Evolutionary conservation across 2,797 vertebrate genomes (phyloP).

Genomic region (Smutsia temminckii): DNA sequence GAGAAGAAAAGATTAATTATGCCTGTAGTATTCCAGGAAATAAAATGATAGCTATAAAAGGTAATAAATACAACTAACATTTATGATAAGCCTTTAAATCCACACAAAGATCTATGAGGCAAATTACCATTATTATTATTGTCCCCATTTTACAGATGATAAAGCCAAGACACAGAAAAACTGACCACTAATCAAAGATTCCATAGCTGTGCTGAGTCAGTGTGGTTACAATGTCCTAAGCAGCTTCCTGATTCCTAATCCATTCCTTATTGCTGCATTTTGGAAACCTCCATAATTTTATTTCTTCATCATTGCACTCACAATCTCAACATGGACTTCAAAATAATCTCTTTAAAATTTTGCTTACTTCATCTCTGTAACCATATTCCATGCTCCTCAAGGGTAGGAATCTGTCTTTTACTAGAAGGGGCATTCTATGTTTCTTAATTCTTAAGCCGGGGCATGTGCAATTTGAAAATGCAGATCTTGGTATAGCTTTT

Average conservation of each 20-base stretch:
- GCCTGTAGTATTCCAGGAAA: background rate
- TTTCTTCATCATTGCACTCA: background rate
- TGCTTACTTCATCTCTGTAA: background rate
- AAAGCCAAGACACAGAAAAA: background rate
- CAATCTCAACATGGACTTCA: background rate
- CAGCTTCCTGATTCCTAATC: background rate
- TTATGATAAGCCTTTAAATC: background rate
- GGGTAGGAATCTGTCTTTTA: background rate
- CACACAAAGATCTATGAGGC: background rate
- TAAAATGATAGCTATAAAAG: background rate
- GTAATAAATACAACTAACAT: slow-evolving; percentile 25
- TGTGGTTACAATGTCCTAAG: background rate
- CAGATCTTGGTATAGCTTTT: background rate
- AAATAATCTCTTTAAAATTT: slow-evolving; percentile 7
- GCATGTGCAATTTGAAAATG: background rate
- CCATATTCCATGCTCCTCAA: background rate
- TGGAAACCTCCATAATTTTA: background rate
- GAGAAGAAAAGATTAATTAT: background rate
- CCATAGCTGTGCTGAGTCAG: background rate
- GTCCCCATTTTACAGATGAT: background rate
- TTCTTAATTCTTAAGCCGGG: background rate
- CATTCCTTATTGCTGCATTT: slow-evolving; percentile 4
- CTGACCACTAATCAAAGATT: background rate
- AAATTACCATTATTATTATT: background rate
- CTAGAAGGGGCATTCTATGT: background rate